These are phyloP conservation scores for Ennomos fuscantarius DNA, from an alignment of 2,888 invertebrate species.

Conservation along the genomic window DNA sequence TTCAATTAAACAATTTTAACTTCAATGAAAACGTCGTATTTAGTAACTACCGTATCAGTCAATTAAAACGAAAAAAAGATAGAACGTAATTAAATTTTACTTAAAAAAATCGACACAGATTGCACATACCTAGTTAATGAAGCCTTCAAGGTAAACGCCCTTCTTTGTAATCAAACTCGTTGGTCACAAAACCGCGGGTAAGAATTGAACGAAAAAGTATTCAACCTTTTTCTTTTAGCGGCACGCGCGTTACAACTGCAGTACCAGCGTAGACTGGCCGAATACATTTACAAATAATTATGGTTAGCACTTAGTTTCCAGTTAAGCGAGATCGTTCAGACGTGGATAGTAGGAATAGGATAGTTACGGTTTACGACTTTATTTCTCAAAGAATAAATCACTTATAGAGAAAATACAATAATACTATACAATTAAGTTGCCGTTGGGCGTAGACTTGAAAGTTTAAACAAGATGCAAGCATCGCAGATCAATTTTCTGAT, in stretches of 20 bases:
- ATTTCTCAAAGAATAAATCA: too few relatives aligned
- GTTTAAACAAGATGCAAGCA: too few relatives aligned
- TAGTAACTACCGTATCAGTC: not conserved
- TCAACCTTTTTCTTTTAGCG: not conserved
- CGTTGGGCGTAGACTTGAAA: too few relatives aligned
- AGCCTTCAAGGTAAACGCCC: constrained; percentile 9
- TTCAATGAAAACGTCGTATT: not conserved
- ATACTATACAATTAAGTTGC: too few relatives aligned
- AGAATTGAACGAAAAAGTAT: not conserved
- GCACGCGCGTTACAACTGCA: not conserved
- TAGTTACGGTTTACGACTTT: too few relatives aligned
- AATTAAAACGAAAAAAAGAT: not conserved
- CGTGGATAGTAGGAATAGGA: too few relatives aligned
- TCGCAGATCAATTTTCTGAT: too few relatives aligned
- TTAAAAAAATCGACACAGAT: too few relatives aligned
- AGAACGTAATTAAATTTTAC: not conserved
- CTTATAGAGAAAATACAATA: too few relatives aligned
- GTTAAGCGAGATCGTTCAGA: too few relatives aligned
- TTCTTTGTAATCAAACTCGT: constrained; percentile 2
- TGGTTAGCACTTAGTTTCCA: constrained; percentile 1
- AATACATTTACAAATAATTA: not conserved
- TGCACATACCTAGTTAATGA: not conserved
- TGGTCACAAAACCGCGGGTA: constrained; percentile 13
- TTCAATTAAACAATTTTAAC: not conserved
- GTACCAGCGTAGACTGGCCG: constrained; percentile 2